Percentiles rank a stretch among this genome's conserved stretches.
Conservation (phyloP, 2,797 vertebrate species). For the Chlorospingus semifuscus region DNA sequence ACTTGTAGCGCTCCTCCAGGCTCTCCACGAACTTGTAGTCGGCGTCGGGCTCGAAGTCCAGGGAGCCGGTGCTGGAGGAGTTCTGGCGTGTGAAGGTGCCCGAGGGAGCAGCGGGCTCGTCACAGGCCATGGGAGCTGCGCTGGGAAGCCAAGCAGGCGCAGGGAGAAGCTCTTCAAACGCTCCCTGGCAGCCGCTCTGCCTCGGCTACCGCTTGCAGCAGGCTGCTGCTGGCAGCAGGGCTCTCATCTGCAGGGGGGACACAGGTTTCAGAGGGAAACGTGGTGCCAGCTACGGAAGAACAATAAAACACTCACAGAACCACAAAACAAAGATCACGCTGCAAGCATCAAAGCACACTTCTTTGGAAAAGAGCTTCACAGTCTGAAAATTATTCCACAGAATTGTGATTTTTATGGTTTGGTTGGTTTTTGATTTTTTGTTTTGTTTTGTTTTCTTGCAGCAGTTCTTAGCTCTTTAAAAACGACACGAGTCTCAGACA, state of each 20-base stretch:
- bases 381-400: not conserved
- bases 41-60: slow-evolving; percentile 79
- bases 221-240: not conserved
- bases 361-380: not conserved
- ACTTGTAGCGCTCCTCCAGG: slow-evolving; percentile 86
- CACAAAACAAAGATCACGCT: not conserved
- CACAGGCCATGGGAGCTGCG: slow-evolving; percentile 65
- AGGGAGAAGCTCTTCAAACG: not conserved
- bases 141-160: not conserved
- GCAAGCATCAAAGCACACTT: not conserved
- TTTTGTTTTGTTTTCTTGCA: not conserved
- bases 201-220: not conserved
- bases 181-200: not conserved
- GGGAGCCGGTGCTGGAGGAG: slow-evolving; percentile 69
- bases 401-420: not conserved
- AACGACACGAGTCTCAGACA: not conserved
- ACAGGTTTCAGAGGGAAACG: not conserved
- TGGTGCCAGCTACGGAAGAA: not conserved
- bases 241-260: not conserved
- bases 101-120: slow-evolving; percentile 29
- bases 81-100: slow-evolving; percentile 71
- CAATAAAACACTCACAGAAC: not conserved
- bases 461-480: not conserved
- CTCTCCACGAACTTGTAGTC: slow-evolving; percentile 79
- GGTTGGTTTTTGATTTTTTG: not conserved